Conservation (phyloP, 2,888 invertebrate genomes). For the Xylota segnis region DNA sequence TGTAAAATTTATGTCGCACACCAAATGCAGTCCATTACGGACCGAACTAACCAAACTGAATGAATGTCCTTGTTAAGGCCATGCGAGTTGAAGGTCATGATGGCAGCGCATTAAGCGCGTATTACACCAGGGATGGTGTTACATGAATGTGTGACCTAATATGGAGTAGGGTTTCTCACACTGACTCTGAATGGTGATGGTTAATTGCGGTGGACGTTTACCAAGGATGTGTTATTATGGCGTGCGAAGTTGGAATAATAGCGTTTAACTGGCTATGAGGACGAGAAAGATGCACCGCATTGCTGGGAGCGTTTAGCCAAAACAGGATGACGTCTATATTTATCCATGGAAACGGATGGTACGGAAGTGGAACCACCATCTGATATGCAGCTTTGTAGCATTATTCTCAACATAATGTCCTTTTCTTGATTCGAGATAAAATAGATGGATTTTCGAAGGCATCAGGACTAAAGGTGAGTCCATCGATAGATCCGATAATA, state of each 20-base stretch:
- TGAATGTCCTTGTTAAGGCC: conserved; percentile 1
- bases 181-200: neutral
- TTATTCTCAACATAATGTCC: too few relatives aligned
- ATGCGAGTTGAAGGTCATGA: conserved; percentile 16
- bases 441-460: too few relatives aligned
- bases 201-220: neutral
- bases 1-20: conserved; percentile 46
- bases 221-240: neutral
- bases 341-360: too few relatives aligned
- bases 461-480: too few relatives aligned
- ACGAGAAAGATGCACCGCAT: too few relatives aligned
- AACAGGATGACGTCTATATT: too few relatives aligned
- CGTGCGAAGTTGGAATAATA: too few relatives aligned
- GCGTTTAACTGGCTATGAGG: neutral
- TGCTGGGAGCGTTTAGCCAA: too few relatives aligned
- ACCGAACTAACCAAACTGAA: conserved; percentile 24
- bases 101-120: conserved; percentile 3
- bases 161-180: neutral
- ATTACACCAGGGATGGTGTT: neutral
- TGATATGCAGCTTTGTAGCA: too few relatives aligned
- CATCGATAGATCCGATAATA: too few relatives aligned
- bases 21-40: conserved; percentile 36
- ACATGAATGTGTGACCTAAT: conserved; percentile 7
- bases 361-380: too few relatives aligned
- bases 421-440: too few relatives aligned